phyloP scores from a whole-genome alignment of 2,888 invertebrate species.

The Noctua comes region DNA sequence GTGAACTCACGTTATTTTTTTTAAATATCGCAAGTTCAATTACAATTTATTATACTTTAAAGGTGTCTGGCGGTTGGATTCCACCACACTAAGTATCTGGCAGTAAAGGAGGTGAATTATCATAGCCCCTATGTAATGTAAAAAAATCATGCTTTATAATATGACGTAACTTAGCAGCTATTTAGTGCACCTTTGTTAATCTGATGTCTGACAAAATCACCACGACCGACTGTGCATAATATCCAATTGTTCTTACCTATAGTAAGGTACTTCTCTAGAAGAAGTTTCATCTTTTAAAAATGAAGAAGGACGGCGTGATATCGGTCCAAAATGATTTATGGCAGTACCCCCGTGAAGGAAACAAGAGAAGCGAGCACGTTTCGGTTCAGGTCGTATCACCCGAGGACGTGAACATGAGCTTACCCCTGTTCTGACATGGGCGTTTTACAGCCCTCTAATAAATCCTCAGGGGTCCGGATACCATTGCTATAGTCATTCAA shows the following conservation, averaged over 20 bases:
- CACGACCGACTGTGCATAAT: not conserved
- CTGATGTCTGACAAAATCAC: not conserved
- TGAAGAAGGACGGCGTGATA: not conserved
- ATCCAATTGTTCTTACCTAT: not conserved
- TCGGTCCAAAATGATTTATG: not conserved
- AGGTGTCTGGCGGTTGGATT: too few relatives aligned
- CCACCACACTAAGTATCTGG: too few relatives aligned
- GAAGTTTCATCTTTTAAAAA: not conserved
- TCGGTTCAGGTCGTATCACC: constrained; percentile 2
- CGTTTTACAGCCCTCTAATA: constrained; percentile 69
- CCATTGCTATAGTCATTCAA: constrained; percentile 72
- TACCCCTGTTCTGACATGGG: constrained; percentile 1
- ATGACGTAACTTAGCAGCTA: not conserved
- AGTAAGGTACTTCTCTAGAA: not conserved
- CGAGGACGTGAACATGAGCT: not conserved
- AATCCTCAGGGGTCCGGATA: constrained; percentile 64
- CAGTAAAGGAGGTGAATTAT: too few relatives aligned
- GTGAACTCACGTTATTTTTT: not conserved
- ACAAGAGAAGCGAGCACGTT: not conserved
- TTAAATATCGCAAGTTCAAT: not conserved
- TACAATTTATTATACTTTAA: not conserved
- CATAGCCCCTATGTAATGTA: not conserved
- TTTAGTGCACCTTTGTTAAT: not conserved
- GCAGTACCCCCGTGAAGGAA: not conserved
- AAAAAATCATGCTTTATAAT: not conserved